Conservation (phyloP, 1,140 invertebrate species). For the Orius laevigatus region DNA sequence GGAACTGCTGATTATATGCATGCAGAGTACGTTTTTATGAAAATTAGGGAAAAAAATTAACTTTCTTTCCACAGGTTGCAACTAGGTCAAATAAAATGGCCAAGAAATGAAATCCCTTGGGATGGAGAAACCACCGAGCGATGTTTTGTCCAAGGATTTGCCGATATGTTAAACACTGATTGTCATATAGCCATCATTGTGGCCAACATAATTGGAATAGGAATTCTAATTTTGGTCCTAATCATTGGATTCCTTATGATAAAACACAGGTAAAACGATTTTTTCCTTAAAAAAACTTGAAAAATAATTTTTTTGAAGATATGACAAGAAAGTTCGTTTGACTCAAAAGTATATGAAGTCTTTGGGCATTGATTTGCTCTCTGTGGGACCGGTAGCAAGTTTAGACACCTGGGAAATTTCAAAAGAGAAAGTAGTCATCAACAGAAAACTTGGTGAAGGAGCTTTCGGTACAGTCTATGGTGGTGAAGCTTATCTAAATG, state of each 20-base stretch:
- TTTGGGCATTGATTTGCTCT: constrained; percentile 45
- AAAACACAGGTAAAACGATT: constrained; percentile 38
- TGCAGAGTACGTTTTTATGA: background rate
- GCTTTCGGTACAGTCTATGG: constrained; percentile 79
- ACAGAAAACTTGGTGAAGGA: constrained; percentile 73
- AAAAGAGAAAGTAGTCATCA: constrained; percentile 71
- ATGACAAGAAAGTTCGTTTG: constrained; percentile 48
- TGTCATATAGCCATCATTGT: constrained; percentile 59
- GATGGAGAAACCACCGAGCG: constrained; percentile 4
- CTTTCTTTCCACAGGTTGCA: background rate
- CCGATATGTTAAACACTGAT: constrained; percentile 19
- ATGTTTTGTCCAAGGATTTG: constrained; percentile 7
- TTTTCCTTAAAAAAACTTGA: background rate
- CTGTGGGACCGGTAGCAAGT: constrained; percentile 26
- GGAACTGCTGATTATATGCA: constrained; percentile 30
- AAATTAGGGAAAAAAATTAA: background rate
- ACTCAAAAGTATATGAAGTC: constrained; percentile 58
- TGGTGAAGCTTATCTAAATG: constrained; percentile 55
- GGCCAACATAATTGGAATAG: constrained; percentile 49
- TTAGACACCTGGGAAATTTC: constrained; percentile 79
- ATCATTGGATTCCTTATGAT: constrained; percentile 46
- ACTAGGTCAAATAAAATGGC: background rate
- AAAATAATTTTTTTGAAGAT: constrained; percentile 28
- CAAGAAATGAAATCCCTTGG: constrained; percentile 5
- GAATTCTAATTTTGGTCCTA: constrained; percentile 38